phyloP scores from a whole-genome alignment of 2,113 vertebrate species.

The Parotia lawesii region DNA sequence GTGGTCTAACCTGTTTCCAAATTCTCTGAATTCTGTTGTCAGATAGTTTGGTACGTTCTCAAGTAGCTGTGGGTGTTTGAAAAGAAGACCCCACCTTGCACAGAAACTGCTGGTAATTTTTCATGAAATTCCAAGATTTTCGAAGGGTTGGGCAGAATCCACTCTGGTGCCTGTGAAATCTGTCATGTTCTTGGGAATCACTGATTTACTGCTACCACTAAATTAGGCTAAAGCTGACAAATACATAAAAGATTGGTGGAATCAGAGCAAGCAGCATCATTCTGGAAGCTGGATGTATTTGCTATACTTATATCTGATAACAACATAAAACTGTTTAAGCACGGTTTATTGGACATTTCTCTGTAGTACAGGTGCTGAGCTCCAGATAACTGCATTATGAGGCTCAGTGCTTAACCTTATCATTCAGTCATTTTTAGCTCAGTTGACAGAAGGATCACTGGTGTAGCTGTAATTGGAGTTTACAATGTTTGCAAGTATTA shows the following conservation, averaged over 20 bases:
- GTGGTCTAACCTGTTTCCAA: neutral
- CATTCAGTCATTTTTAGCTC: constrained; percentile 21
- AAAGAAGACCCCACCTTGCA: neutral
- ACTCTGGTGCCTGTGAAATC: neutral
- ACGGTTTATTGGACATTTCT: constrained; percentile 49
- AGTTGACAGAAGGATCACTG: constrained; percentile 57
- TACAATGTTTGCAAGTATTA: constrained; percentile 59
- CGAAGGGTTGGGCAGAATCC: neutral
- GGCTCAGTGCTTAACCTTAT: constrained; percentile 45
- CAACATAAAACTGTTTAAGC: constrained; percentile 35
- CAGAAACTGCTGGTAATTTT: neutral
- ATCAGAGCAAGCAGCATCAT: neutral
- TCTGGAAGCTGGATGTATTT: constrained; percentile 52
- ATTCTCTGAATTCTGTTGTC: neutral
- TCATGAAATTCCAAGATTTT: neutral
- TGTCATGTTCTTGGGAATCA: neutral
- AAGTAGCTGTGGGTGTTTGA: neutral
- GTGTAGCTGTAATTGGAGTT: constrained; percentile 49
- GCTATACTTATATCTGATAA: constrained; percentile 2
- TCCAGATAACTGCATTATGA: neutral
- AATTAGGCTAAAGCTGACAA: constrained; percentile 16
- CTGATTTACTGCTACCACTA: neutral
- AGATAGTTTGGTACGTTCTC: neutral
- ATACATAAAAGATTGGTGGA: neutral
- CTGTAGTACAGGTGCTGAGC: constrained; percentile 40